phyloP scores from a whole-genome alignment of 2,797 vertebrate species.

The Apogon hyalosoma region DNA sequence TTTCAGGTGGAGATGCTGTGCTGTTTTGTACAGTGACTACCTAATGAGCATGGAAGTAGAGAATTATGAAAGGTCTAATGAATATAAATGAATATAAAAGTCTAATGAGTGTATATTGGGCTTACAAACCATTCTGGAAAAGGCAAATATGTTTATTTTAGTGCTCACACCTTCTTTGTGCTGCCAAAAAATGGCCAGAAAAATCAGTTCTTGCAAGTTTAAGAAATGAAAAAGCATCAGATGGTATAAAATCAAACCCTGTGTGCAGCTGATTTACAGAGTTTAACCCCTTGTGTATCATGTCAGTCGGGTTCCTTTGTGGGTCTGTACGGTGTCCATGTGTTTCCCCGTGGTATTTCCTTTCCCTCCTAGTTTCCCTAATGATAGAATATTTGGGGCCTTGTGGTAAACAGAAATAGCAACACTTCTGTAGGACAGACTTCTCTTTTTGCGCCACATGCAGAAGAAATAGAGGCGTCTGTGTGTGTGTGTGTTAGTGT shows the following conservation, averaged over 20 bases:
- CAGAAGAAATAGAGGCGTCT: constrained; percentile 71
- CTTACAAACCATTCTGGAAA: too few species aligned
- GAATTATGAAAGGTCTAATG: too few species aligned
- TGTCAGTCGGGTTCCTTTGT: constrained; percentile 33
- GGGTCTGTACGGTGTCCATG: constrained; percentile 38
- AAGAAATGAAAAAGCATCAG: neutral
- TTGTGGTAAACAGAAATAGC: constrained; percentile 80
- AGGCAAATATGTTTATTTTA: too few species aligned
- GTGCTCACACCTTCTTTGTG: too few species aligned
- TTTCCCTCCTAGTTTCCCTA: constrained; percentile 66
- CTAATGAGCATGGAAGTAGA: too few species aligned
- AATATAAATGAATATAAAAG: too few species aligned
- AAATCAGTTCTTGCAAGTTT: too few species aligned
- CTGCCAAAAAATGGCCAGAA: too few species aligned
- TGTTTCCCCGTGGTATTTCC: constrained; percentile 60
- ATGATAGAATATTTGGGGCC: constrained; percentile 72
- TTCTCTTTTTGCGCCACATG: constrained; percentile 70
- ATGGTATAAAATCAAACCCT: constrained; percentile 8
- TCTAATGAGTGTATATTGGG: too few species aligned
- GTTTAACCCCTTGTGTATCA: constrained; percentile 18
- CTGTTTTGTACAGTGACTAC: too few species aligned
- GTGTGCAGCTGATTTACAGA: constrained; percentile 10
- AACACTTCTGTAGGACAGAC: constrained; percentile 72
- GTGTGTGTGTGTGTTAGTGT: constrained; percentile 19
- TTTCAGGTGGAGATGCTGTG: too few species aligned